phyloP scores from a whole-genome alignment of 1,140 invertebrate species.

The Penaeus japonicus region DNA sequence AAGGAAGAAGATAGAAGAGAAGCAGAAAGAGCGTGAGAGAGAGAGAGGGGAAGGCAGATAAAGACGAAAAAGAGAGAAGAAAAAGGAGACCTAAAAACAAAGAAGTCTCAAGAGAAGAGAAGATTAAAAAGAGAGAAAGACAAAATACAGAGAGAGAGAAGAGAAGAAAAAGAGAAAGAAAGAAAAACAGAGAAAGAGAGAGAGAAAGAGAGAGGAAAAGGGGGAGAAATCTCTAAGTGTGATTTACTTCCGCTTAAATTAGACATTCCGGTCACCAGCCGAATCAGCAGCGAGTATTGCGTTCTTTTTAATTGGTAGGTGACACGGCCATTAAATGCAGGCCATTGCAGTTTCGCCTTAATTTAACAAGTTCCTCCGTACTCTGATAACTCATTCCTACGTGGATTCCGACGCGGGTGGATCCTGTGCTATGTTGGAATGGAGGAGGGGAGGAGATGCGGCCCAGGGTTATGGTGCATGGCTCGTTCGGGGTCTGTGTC shows the following conservation, averaged over 20 bases:
- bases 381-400: not conserved
- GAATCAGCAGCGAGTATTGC: not conserved
- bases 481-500: too few relatives aligned
- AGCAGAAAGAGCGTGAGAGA: not conserved
- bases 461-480: too few relatives aligned
- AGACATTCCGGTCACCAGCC: conserved; percentile 15
- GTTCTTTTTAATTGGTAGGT: conserved; percentile 24
- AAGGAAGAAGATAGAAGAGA: not conserved
- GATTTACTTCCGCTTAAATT: not conserved
- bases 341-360: not conserved
- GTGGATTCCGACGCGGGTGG: not conserved
- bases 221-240: not conserved
- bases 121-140: not conserved
- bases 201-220: not conserved
- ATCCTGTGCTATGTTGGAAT: too few relatives aligned
- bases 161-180: not conserved
- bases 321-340: conserved; percentile 18
- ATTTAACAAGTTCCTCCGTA: not conserved
- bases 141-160: not conserved
- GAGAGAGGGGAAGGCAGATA: not conserved
- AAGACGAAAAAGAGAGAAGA: not conserved
- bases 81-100: not conserved
- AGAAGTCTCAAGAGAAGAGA: not conserved
- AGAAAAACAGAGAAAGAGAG: not conserved
- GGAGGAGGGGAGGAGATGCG: too few relatives aligned